These are phyloP conservation scores for Pollimyrus isidori DNA, from an alignment of 2,113 vertebrate species.

Conservation along the genomic window DNA sequence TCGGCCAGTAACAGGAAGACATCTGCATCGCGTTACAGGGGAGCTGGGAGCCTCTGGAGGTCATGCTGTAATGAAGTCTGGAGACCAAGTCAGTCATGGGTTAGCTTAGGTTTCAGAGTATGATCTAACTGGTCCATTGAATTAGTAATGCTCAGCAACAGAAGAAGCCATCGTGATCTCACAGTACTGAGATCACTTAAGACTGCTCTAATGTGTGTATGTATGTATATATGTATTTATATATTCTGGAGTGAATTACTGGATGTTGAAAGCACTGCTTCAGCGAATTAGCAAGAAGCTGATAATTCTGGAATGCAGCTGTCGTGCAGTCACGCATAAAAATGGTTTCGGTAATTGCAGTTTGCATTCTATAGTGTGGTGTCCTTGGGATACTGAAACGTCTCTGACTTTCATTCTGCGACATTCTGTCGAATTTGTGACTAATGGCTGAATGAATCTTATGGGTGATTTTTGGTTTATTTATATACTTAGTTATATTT, in stretches of 20 bases:
- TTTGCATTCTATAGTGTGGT: background rate
- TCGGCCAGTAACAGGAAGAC: background rate
- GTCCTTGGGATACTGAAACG: background rate
- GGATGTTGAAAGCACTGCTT: background rate
- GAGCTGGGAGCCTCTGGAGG: background rate
- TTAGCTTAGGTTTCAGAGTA: conserved; percentile 13
- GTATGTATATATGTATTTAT: background rate
- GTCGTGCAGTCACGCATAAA: background rate
- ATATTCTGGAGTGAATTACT: background rate
- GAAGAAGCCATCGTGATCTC: background rate
- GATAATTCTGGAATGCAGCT: background rate
- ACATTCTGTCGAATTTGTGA: background rate
- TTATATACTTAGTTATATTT: background rate
- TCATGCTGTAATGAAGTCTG: background rate
- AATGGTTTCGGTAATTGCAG: background rate
- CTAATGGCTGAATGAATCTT: background rate
- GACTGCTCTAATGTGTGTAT: background rate
- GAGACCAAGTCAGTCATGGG: background rate
- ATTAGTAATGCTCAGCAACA: conserved; percentile 15
- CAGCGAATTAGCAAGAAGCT: background rate
- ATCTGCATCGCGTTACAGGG: background rate
- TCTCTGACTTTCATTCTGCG: background rate
- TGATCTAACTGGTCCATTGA: background rate
- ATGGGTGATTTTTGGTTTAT: background rate
- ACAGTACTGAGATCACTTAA: background rate